These are phyloP conservation scores for Atta colombica DNA, from an alignment of 1,140 invertebrate species.

Conservation along the genomic window DNA sequence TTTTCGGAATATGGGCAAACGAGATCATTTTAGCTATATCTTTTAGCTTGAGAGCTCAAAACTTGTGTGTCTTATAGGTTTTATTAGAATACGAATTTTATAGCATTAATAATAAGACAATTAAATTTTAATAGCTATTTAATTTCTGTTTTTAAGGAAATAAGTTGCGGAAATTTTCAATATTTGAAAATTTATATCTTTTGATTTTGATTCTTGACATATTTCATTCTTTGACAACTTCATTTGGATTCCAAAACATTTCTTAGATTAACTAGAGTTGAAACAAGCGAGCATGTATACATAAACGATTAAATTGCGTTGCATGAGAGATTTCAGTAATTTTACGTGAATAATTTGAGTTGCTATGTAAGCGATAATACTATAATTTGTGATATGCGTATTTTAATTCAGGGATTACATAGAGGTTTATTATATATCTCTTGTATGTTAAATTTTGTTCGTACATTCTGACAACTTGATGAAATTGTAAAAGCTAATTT, in stretches of 20 bases:
- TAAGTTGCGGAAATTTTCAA: background rate
- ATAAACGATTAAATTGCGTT: conserved; percentile 25
- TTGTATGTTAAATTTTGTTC: conserved; percentile 33
- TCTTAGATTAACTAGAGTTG: conserved; percentile 3
- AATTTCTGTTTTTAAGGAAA: conserved; percentile 1
- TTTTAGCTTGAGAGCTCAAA: background rate
- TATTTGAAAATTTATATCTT: background rate
- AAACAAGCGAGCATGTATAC: background rate
- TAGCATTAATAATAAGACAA: background rate
- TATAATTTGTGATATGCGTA: conserved; percentile 37
- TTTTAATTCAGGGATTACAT: conserved; percentile 34
- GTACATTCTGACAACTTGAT: conserved; percentile 27
- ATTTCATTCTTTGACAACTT: conserved; percentile 1
- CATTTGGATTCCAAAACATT: background rate
- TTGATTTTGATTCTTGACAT: background rate
- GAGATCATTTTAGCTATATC: background rate
- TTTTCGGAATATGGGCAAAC: background rate
- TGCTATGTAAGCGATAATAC: conserved; percentile 45
- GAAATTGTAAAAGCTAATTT: conserved; percentile 43
- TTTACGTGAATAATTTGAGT: conserved; percentile 46
- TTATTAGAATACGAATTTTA: background rate
- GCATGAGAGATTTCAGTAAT: conserved; percentile 15
- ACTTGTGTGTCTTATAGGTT: background rate
- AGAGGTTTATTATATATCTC: conserved; percentile 13
- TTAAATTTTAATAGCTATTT: background rate